phyloP scores from a whole-genome alignment of 2,888 invertebrate genomes.

The Drosophila kanekoi region DNA sequence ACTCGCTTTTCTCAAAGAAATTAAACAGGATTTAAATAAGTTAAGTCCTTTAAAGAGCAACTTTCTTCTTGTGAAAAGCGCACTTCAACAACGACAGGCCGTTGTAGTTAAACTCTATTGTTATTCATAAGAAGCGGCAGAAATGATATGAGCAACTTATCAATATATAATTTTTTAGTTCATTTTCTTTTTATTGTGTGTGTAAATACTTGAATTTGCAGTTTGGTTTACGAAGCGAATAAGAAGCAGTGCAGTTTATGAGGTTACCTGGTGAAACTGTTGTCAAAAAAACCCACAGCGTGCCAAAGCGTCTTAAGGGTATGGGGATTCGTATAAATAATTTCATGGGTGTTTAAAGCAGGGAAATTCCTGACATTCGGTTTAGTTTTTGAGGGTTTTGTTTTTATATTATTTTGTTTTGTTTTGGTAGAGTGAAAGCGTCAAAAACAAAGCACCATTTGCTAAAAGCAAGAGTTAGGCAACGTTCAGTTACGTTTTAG shows the following conservation, averaged over 20 bases:
- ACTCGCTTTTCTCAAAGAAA: no score
- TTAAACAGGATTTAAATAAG: no score
- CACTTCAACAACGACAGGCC: constrained; percentile 32
- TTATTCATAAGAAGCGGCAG: constrained; percentile 36
- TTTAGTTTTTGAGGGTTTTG: constrained; percentile 34
- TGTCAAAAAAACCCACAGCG: constrained; percentile 89
- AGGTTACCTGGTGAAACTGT: constrained; percentile 87
- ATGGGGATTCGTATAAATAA: constrained; percentile 53
- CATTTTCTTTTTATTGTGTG: constrained; percentile 4
- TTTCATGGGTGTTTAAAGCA: constrained; percentile 38
- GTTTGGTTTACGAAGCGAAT: constrained; percentile 74
- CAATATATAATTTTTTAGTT: constrained; percentile 14
- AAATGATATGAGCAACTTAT: constrained; percentile 60
- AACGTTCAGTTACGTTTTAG: constrained; percentile 67
- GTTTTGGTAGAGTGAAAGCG: constrained; percentile 41
- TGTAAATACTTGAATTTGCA: constrained; percentile 42
- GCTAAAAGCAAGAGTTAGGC: constrained; percentile 52
- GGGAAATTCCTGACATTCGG: constrained; percentile 27
- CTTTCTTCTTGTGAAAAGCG: constrained; percentile 11
- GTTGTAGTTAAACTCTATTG: background rate
- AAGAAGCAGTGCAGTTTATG: constrained; percentile 87
- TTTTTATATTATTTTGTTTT: constrained; percentile 16
- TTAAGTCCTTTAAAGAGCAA: no score
- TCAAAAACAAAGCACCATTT: constrained; percentile 72
- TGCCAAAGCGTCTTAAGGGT: constrained; percentile 87